These are phyloP conservation scores for Scaptomyza tumidula DNA, from an alignment of 2,888 invertebrate genomes.

Conservation along the genomic window DNA sequence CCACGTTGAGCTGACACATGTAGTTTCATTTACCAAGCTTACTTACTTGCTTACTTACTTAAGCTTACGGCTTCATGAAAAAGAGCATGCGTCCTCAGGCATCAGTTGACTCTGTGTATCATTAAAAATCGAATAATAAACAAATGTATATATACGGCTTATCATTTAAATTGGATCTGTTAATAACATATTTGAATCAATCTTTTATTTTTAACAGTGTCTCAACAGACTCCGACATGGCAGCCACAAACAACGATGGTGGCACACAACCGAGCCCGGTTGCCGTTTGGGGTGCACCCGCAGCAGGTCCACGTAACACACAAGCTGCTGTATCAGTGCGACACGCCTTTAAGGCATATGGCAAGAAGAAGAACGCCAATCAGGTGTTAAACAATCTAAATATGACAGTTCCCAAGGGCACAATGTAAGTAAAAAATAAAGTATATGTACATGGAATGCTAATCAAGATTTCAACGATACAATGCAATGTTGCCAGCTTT, in stretches of 20 bases:
- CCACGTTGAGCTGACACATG: slow-evolving; percentile 59
- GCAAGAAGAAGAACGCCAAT: slow-evolving; percentile 93
- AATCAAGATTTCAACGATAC: slow-evolving; percentile 35
- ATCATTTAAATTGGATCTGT: background rate
- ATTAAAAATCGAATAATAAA: slow-evolving; percentile 58
- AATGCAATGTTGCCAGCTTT: slow-evolving; percentile 62
- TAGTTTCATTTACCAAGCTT: slow-evolving; percentile 40
- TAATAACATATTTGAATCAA: slow-evolving; percentile 15
- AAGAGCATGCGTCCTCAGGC: slow-evolving; percentile 29
- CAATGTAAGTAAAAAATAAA: slow-evolving; percentile 90
- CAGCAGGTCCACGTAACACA: slow-evolving; percentile 76
- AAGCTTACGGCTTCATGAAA: background rate
- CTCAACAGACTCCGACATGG: slow-evolving; percentile 82
- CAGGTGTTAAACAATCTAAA: slow-evolving; percentile 94
- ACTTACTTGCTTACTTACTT: too few relatives aligned
- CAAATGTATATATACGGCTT: slow-evolving; percentile 3
- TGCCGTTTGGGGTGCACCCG: slow-evolving; percentile 85
- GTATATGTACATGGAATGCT: background rate
- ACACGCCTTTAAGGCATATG: slow-evolving; percentile 95
- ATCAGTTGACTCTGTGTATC: slow-evolving; percentile 16
- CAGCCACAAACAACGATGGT: slow-evolving; percentile 83
- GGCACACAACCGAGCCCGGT: slow-evolving; percentile 75
- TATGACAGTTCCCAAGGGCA: slow-evolving; percentile 97
- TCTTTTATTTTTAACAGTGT: slow-evolving; percentile 72
- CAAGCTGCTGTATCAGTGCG: slow-evolving; percentile 95